Percentiles rank a stretch among this genome's conserved stretches.
These are phyloP conservation scores for Parotocinclus haroldoi DNA, from an alignment of 2,797 vertebrate species.

Conservation along the genomic window DNA sequence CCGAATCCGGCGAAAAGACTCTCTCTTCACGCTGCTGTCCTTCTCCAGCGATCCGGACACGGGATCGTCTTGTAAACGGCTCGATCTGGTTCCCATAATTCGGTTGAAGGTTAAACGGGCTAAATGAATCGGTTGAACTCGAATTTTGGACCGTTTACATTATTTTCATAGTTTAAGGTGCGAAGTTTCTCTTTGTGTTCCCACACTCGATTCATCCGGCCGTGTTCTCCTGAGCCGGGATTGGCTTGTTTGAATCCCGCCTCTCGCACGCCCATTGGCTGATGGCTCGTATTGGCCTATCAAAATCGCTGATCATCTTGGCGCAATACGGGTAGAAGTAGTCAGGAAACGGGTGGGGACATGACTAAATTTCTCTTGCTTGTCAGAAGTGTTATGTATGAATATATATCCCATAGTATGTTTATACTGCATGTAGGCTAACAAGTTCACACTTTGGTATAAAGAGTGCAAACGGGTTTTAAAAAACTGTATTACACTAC, in stretches of 20 bases:
- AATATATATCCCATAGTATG: too few species aligned
- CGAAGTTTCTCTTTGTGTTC: conserved; percentile 5
- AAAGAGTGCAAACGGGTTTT: too few species aligned
- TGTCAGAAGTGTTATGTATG: too few species aligned
- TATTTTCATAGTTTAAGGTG: background rate
- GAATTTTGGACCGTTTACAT: conserved; percentile 2
- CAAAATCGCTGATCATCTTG: background rate
- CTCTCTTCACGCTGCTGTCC: conserved; percentile 64
- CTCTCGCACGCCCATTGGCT: background rate
- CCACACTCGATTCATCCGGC: conserved; percentile 1
- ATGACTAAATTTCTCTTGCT: too few species aligned
- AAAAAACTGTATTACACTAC: too few species aligned
- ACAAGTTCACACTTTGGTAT: too few species aligned
- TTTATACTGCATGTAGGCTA: too few species aligned
- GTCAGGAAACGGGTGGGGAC: too few species aligned
- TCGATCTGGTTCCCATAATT: conserved; percentile 73
- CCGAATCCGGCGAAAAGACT: conserved; percentile 66
- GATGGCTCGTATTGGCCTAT: background rate
- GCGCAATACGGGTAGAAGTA: background rate
- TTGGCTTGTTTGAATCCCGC: background rate
- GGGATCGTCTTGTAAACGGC: conserved; percentile 73
- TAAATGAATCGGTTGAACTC: background rate
- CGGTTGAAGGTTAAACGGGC: conserved; percentile 22
- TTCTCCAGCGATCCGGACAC: conserved; percentile 65
- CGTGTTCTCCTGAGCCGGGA: background rate